Base-by-base conservation (phyloP, 2,113 vertebrate species). In the Panthera uncia region DNA sequence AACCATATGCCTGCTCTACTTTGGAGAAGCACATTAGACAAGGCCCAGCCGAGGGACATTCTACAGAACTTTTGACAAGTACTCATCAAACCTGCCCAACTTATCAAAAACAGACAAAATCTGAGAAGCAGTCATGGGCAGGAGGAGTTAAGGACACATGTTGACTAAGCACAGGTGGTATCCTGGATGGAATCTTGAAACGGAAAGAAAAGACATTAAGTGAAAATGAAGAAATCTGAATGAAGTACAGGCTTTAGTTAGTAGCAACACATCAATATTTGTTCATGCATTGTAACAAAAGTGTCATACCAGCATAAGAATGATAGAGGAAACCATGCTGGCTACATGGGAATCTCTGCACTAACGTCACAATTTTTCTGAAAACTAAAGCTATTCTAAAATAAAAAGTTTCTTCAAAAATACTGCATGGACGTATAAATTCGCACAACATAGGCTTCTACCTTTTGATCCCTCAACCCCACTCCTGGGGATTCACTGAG, bases 391-490 rank as follows among this genome's bases (percentile, higher is more conserved):
- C 27, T 31, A 65, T 65, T 29, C 27, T 65, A 31, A 65, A 31
- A 65, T 5, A 5, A 65, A 65, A 65, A 48, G 1, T 50, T 76
- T 10, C 8, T 82, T 48, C 65, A 36, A 33, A 80, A 29, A n/a
- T 82, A 33, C 25, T 33, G 36, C 5, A 78, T 4, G 14, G 48
- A 27, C 4, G 1, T 68, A 38, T 14, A 45, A 90, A 25, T 89
- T 66, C 27, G 83, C 3, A 41, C 11, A 83, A 27, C 1, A n/a
- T 61, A 48, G 0, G 21, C 10, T 68, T 55, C 73, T 41, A 73
- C 3, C 36, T 19, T 71, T 81, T 73, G 29, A 50, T 31, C 2
- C 4, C 33, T 36, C 3, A 19, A 18, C 0, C 3, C 5, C 2
- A 33, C 25, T 45, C 25, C 41, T 84, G 16, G 55, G 38, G 69